These are phyloP conservation scores for Entelurus aequoreus DNA, from an alignment of 2,113 vertebrate species.

Conservation along the genomic window DNA sequence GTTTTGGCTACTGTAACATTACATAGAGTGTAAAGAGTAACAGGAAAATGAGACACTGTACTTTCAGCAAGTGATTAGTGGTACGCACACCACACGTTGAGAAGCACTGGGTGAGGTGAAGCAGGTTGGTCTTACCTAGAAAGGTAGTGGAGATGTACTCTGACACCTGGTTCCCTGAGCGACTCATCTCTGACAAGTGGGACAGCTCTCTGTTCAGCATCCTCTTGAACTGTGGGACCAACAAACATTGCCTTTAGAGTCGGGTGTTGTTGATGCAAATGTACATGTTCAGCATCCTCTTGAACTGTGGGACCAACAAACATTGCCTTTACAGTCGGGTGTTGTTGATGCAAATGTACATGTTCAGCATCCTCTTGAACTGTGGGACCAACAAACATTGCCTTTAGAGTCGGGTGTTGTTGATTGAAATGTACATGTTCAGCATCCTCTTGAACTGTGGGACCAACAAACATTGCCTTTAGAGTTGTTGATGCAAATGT, in stretches of 20 bases:
- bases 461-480: conserved; percentile 15
- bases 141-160: conserved; percentile 95
- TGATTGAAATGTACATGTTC: too few species aligned
- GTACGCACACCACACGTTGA: too few species aligned
- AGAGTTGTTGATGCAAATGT: background rate
- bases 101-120: background rate
- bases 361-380: conserved; percentile 93
- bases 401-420: background rate
- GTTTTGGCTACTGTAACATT: too few species aligned
- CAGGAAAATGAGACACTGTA: too few species aligned
- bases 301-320: conserved; percentile 69
- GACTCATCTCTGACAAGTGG: conserved; percentile 92
- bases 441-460: conserved; percentile 87
- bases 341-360: too few species aligned
- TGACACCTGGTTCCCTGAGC: conserved; percentile 93
- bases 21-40: too few species aligned
- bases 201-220: conserved; percentile 92
- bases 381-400: conserved; percentile 37
- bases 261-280: too few species aligned
- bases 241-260: conserved; percentile 7
- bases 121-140: conserved; percentile 74
- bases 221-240: conserved; percentile 78
- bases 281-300: conserved; percentile 94
- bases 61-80: too few species aligned
- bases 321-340: background rate